These are phyloP conservation scores for Morpho deidamia DNA, from an alignment of 2,888 invertebrate species.

Conservation along the genomic window DNA sequence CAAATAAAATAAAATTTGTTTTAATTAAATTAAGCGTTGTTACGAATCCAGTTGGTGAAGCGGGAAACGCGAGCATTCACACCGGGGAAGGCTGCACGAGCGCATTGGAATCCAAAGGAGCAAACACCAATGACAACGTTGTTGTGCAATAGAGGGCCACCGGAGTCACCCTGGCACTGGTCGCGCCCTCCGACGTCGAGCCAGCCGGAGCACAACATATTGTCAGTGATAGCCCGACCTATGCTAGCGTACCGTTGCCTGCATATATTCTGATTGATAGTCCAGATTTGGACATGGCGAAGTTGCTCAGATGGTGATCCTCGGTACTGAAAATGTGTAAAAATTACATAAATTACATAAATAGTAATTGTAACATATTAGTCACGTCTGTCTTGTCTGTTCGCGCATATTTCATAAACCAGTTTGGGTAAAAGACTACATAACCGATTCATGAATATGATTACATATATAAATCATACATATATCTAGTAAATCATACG, in stretches of 20 bases:
- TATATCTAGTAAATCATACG: too few species aligned
- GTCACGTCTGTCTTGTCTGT: too few species aligned
- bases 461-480: too few species aligned
- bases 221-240: conserved; percentile 33
- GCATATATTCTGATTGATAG: conserved; percentile 36
- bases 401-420: too few species aligned
- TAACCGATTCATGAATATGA: too few species aligned
- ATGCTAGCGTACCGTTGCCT: conserved; percentile 30
- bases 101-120: conserved; percentile 43
- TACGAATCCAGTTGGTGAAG: conserved; percentile 43
- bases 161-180: conserved; percentile 45
- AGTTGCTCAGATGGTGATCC: conserved; percentile 23
- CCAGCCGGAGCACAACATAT: conserved; percentile 51
- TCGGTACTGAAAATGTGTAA: not conserved
- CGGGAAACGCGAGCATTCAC: conserved; percentile 42
- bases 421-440: too few species aligned
- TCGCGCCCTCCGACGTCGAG: conserved; percentile 45
- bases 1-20: too few species aligned
- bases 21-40: not conserved
- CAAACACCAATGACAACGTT: conserved; percentile 38
- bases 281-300: conserved; percentile 40
- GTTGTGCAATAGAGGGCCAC: conserved; percentile 49
- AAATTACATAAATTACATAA: too few species aligned
- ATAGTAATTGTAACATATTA: too few species aligned
- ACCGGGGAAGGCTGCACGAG: conserved; percentile 30